Evolutionary conservation across 2,797 vertebrate species (phyloP).

Genomic region (Geotrypetes seraphini): DNA sequence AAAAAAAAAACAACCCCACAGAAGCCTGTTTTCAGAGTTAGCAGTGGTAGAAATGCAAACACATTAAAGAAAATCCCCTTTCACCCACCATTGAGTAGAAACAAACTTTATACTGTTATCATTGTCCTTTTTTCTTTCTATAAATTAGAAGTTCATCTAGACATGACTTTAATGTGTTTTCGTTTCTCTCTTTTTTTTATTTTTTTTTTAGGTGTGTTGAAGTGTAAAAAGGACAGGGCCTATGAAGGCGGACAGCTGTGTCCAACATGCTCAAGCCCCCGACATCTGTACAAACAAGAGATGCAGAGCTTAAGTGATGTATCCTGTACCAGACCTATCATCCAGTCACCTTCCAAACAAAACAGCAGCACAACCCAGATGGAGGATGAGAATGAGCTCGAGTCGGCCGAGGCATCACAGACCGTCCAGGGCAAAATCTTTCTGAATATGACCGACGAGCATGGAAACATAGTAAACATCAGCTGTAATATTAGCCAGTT

Average conservation of each 20-base stretch:
- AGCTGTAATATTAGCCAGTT: constrained; percentile 57
- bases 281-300: constrained; percentile 46
- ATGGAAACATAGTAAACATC: constrained; percentile 70
- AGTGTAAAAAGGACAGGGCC: constrained; percentile 81
- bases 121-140: too few species aligned
- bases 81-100: too few species aligned
- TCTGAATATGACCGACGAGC: constrained; percentile 76
- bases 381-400: constrained; percentile 30
- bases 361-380: constrained; percentile 8
- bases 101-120: too few species aligned
- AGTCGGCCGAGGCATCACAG: constrained; percentile 37
- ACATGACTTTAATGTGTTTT: too few species aligned
- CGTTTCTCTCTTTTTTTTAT: not conserved
- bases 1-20: too few species aligned
- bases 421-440: constrained; percentile 61
- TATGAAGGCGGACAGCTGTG: constrained; percentile 74
- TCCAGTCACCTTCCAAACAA: constrained; percentile 46
- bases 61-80: too few species aligned
- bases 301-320: constrained; percentile 50
- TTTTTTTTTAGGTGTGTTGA: constrained; percentile 61
- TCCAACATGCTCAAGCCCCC: constrained; percentile 63
- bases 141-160: too few species aligned
- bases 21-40: too few species aligned
- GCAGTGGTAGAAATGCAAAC: too few species aligned
- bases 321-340: constrained; percentile 61